Conservation (phyloP, 2,888 invertebrate genomes). For the Lydus trimaculatus region DNA sequence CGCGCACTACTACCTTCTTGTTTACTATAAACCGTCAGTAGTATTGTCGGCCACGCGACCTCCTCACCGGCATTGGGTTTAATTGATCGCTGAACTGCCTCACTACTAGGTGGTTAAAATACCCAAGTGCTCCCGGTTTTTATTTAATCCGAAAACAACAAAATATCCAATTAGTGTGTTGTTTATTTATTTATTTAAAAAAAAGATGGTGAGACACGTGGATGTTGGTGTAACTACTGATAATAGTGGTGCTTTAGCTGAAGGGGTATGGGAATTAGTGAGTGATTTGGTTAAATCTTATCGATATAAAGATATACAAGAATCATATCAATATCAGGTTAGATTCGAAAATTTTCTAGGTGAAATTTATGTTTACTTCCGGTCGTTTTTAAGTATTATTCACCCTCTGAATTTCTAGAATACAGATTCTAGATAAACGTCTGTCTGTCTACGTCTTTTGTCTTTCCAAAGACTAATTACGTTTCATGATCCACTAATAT, state of each 20-base stretch:
- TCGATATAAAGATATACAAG: constrained; percentile 41
- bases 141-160: no score
- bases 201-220: constrained; percentile 54
- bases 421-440: background rate
- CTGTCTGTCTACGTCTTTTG: constrained; percentile 29
- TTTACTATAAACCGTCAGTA: constrained; percentile 24
- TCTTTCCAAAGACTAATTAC: constrained; percentile 26
- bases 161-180: no score
- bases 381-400: no score
- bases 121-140: background rate
- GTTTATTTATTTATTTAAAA: no score
- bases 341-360: background rate
- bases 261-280: constrained; percentile 73
- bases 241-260: constrained; percentile 65
- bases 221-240: constrained; percentile 63
- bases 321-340: constrained; percentile 36
- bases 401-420: background rate
- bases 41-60: constrained; percentile 28
- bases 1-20: constrained; percentile 23
- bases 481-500: no score
- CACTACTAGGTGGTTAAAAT: constrained; percentile 21
- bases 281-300: constrained; percentile 71
- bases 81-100: constrained; percentile 26
- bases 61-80: constrained; percentile 18
- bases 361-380: no score